phyloP scores from a whole-genome alignment of 2,797 vertebrate genomes.

The Ammospiza maritima region DNA sequence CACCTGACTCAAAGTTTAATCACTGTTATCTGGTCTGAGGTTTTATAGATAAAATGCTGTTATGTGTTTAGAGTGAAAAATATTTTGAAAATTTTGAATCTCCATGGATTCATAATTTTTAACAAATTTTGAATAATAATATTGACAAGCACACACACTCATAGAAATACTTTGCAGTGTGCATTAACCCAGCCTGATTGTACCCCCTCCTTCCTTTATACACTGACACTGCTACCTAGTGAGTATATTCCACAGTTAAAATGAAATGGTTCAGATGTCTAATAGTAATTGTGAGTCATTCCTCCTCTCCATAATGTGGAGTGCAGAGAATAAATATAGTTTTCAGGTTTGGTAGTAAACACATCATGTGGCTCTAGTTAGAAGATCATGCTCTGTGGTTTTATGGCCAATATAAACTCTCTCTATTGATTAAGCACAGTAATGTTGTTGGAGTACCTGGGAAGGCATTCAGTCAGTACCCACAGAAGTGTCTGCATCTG shows the following conservation, averaged over 20 bases:
- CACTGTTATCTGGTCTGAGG: neutral
- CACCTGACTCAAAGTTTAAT: neutral
- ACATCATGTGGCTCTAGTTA: neutral
- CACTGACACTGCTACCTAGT: neutral
- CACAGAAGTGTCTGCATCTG: neutral
- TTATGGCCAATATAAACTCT: slow-evolving; percentile 30
- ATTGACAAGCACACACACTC: neutral
- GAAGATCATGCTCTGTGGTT: slow-evolving; percentile 23
- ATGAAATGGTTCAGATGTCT: neutral
- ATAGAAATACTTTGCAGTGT: neutral
- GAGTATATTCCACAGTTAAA: neutral
- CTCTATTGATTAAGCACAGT: slow-evolving; percentile 35
- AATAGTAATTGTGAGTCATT: neutral
- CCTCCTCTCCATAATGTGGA: neutral
- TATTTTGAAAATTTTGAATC: neutral
- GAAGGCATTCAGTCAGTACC: slow-evolving; percentile 33
- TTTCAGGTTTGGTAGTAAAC: slow-evolving; percentile 8
- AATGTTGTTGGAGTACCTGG: slow-evolving; percentile 10
- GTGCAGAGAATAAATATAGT: neutral
- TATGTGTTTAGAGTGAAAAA: neutral
- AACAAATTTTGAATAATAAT: neutral
- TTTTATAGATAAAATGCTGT: neutral
- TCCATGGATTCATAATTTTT: neutral
- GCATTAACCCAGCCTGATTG: neutral
- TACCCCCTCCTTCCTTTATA: neutral